Evolutionary conservation across 2,113 vertebrate genomes (phyloP), one percentile per base, ranked within the genome.

Genomic region (Microcebus jonahi): DNA sequence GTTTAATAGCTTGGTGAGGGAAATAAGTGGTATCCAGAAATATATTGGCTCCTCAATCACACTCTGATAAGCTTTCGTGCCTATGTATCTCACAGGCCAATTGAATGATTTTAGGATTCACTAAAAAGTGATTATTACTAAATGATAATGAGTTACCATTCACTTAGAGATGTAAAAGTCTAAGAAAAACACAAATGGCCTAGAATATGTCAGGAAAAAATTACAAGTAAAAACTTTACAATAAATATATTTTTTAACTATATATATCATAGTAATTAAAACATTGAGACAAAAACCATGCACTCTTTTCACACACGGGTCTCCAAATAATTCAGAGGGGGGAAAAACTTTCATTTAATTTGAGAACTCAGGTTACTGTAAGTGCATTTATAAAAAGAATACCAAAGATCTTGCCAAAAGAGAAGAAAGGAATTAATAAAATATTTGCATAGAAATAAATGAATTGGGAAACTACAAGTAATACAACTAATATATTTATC

Each of bases 1-100:
- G 36, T 57, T 94, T 68, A 96, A 91, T 71, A 86, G 59, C 4
- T 42, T 48, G 88, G 48, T 6, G 17, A 93, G 23, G 34, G 68
- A 82, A 97, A 95, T 75, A 95, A 95, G 63, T 65, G 25, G 10
- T 67, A 81, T 8, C 36, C 11, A 45, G 61, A 45, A 91, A 95
- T 81, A 81, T 81, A 91, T 20, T 76, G 73, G 25, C 9, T 57
- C 9, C 27, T 81, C 53, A 45, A 14, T 82, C 81, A 91, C 27
- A 18, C 13, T 31, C 42, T 91, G 71, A 88, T 81, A 88, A 81
- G 31, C 8, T 42, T 59, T 14, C 3, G 68, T 39, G 36, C 23
- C 65, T 68, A 6, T 63, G 31, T 76, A 68, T 95, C 67, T 85
- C 87, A 75, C 4, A 8, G 6, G 59, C 57, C 76, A 36, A 53